phyloP scores from a whole-genome alignment of 2,888 invertebrate species.

The Ectemnius lituratus region DNA sequence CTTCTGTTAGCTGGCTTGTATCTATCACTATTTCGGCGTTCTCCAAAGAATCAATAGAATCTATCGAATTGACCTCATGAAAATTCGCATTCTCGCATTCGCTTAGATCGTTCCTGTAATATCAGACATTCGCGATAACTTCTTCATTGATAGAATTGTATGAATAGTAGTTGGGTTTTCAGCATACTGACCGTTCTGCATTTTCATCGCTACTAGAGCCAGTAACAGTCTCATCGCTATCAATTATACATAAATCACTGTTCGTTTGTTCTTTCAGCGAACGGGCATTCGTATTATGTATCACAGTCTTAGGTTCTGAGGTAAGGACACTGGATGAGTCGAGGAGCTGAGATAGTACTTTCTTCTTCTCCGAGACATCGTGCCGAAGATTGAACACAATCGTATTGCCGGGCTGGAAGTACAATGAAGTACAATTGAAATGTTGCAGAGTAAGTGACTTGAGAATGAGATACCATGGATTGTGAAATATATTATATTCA shows the following conservation, averaged over 20 bases:
- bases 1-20: constrained; percentile 54
- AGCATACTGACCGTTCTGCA: constrained; percentile 49
- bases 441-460: constrained; percentile 4
- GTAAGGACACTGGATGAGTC: constrained; percentile 69
- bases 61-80: constrained; percentile 13
- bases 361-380: constrained; percentile 68
- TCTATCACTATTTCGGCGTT: constrained; percentile 50
- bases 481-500: neutral
- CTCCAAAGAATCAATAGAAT: constrained; percentile 39
- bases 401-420: constrained; percentile 66
- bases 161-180: constrained; percentile 10
- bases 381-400: constrained; percentile 70
- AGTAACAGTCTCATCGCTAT: constrained; percentile 46
- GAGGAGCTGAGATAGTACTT: constrained; percentile 68
- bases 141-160: no score
- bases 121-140: no score
- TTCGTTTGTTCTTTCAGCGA: constrained; percentile 47
- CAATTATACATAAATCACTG: constrained; percentile 39
- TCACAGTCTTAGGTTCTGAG: constrained; percentile 63
- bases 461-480: neutral
- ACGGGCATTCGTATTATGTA: constrained; percentile 46
- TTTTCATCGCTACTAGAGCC: constrained; percentile 42
- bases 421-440: constrained; percentile 28
- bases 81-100: constrained; percentile 35
- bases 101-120: neutral